A percentile compares a stretch with the other conserved stretches of the same genome.
phyloP scores from a whole-genome alignment of 2,888 invertebrate species.

The Mythimna albipuncta region DNA sequence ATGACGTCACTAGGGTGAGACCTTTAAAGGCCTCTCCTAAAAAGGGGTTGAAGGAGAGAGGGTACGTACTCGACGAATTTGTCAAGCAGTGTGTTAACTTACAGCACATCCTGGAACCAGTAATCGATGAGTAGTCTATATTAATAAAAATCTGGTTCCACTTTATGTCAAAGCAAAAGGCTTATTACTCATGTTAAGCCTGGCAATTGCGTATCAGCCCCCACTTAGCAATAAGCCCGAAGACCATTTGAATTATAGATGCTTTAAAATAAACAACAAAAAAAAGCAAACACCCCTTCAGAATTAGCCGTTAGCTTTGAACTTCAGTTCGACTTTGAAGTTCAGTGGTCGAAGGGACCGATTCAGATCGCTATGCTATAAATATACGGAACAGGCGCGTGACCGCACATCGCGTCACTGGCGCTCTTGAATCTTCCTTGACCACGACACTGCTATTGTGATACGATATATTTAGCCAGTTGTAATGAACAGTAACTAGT shows the following conservation, averaged over 20 bases:
- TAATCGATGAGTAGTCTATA: neutral
- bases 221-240: neutral
- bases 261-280: conserved; percentile 30
- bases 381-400: conserved; percentile 81
- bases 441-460: conserved; percentile 89
- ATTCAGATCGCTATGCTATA: conserved; percentile 76
- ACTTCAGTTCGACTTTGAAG: conserved; percentile 66
- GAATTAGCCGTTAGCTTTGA: conserved; percentile 58
- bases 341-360: conserved; percentile 75
- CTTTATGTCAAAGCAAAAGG: neutral
- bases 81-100: neutral
- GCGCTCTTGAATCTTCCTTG: conserved; percentile 84
- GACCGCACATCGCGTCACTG: conserved; percentile 82
- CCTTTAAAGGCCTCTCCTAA: conserved; percentile 5
- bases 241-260: neutral
- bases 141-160: neutral
- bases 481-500: conserved; percentile 73
- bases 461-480: conserved; percentile 86
- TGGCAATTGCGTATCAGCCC: neutral
- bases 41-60: conserved; percentile 5
- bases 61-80: neutral
- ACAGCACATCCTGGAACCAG: conserved; percentile 1
- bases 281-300: conserved; percentile 40
- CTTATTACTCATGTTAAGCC: neutral
- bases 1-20: conserved; percentile 15